Percentiles rank a stretch among this genome's conserved stretches.
These are phyloP conservation scores for Microcebus griseorufus DNA, from an alignment of 2,113 vertebrate species.

Conservation along the genomic window DNA sequence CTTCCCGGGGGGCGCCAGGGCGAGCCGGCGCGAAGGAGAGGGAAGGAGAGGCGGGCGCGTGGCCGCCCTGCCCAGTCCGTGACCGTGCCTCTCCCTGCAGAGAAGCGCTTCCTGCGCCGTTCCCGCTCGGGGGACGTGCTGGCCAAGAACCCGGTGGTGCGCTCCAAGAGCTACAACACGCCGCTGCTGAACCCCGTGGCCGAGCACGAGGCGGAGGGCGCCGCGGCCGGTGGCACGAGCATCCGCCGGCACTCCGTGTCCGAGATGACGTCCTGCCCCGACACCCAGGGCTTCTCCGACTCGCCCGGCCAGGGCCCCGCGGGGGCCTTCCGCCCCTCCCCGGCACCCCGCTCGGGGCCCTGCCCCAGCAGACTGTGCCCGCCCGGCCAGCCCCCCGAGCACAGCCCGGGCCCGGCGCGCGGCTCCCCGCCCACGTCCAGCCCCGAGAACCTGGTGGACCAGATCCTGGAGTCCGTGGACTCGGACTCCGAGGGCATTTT, in stretches of 20 bases:
- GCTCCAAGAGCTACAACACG: slow-evolving; percentile 97
- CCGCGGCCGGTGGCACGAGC: slow-evolving; percentile 71
- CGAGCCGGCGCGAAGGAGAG: background rate
- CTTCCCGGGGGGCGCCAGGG: fast-evolving
- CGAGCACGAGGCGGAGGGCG: slow-evolving; percentile 89
- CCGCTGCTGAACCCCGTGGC: slow-evolving; percentile 94
- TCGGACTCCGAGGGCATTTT: slow-evolving; percentile 94
- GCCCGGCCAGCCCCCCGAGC: slow-evolving; percentile 72
- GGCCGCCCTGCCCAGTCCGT: too few species aligned
- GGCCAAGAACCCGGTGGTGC: slow-evolving; percentile 92
- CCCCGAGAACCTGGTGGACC: slow-evolving; percentile 89
- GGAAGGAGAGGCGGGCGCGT: too few species aligned
- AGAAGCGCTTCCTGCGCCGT: slow-evolving; percentile 89
- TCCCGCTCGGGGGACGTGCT: slow-evolving; percentile 84
- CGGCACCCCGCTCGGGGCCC: slow-evolving; percentile 57
- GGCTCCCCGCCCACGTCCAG: slow-evolving; percentile 87
- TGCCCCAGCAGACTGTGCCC: slow-evolving; percentile 84
- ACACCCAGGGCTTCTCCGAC: slow-evolving; percentile 87
- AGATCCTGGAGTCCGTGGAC: slow-evolving; percentile 89
- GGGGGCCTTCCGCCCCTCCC: slow-evolving; percentile 34
- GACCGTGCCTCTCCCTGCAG: slow-evolving; percentile 77
- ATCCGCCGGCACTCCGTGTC: slow-evolving; percentile 94
- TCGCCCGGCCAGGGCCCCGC: slow-evolving; percentile 80
- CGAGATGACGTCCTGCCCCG: slow-evolving; percentile 93
- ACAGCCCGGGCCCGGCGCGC: slow-evolving; percentile 72